phyloP scores from a whole-genome alignment of 23 tunicate genomes.

The Aplidium turbinatum region DNA sequence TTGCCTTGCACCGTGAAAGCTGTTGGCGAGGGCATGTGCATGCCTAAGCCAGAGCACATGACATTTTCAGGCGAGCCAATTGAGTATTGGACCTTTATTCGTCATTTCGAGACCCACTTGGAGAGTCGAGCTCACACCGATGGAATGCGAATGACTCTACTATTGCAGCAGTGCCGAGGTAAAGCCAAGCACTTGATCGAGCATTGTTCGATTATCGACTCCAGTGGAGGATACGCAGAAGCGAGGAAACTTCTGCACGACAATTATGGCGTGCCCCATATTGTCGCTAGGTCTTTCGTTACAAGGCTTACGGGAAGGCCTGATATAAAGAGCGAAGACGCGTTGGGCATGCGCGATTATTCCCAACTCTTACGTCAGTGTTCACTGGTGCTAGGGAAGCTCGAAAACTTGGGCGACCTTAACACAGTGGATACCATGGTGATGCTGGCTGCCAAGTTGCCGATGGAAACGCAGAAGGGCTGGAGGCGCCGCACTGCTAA shows the following conservation, averaged over 20 bases:
- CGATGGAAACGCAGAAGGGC: constrained; percentile 15
- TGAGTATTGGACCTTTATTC: constrained; percentile 19
- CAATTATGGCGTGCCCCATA: constrained; percentile 11
- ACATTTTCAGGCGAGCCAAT: constrained; percentile 20
- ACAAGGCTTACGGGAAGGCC: constrained; percentile 7
- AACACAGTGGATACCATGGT: constrained; percentile 13
- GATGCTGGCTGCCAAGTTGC: background rate
- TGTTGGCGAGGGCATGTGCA: constrained; percentile 20
- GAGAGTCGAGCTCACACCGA: background rate
- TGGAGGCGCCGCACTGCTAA: constrained; percentile 16
- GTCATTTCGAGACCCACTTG: constrained; percentile 6
- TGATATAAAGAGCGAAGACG: constrained; percentile 6
- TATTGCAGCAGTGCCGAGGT: background rate
- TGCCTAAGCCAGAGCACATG: too few species aligned
- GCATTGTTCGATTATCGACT: background rate
- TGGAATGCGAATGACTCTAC: constrained; percentile 12
- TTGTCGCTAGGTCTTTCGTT: constrained; percentile 18
- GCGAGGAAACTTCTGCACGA: background rate
- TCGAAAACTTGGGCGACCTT: background rate
- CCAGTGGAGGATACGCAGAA: background rate
- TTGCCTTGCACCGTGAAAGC: constrained; percentile 17
- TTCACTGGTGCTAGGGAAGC: background rate
- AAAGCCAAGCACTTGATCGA: background rate
- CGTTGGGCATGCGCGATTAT: background rate
- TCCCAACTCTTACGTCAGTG: background rate